Evolutionary conservation across 1,140 invertebrate genomes (phyloP).

Genomic region (Polypedilum vanderplanki): DNA sequence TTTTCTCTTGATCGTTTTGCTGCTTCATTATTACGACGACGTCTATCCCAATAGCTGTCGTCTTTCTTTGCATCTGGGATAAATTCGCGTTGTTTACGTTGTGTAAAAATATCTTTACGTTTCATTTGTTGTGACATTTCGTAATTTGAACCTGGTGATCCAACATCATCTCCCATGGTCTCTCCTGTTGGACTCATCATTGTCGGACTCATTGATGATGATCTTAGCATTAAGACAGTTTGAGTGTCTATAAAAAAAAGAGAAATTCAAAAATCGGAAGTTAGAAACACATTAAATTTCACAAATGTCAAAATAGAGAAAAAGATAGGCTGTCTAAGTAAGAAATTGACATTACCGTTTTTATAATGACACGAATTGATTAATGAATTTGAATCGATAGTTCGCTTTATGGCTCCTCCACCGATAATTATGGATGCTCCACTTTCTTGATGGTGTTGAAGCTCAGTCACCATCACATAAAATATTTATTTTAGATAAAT

Average conservation of each 20-base stretch:
- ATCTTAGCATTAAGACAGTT: conserved; percentile 6
- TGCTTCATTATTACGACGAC: conserved; percentile 92
- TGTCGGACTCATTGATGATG: conserved; percentile 9
- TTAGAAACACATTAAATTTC: not conserved
- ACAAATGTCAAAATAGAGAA: not conserved
- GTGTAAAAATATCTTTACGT: conserved; percentile 58
- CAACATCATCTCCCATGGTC: not conserved
- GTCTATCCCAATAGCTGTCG: conserved; percentile 93
- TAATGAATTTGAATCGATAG: not conserved
- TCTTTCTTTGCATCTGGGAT: conserved; percentile 96
- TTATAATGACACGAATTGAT: conserved; percentile 20
- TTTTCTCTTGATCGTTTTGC: conserved; percentile 92
- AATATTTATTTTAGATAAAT: not conserved
- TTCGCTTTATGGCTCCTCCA: conserved; percentile 20
- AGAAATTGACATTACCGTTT: not conserved
- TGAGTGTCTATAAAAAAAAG: not conserved
- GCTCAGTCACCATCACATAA: conserved; percentile 19
- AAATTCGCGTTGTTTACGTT: conserved; percentile 90
- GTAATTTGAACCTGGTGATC: not conserved
- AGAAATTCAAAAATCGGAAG: not conserved
- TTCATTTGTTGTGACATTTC: conserved; percentile 15
- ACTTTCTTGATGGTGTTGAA: conserved; percentile 22
- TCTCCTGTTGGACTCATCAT: not conserved
- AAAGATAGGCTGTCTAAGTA: not conserved
- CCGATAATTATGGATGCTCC: not conserved